A percentile compares a stretch with the other conserved stretches of the same genome.
Evolutionary conservation across 1,140 invertebrate species (phyloP).

Genomic region (Lordiphosa mommai): DNA sequence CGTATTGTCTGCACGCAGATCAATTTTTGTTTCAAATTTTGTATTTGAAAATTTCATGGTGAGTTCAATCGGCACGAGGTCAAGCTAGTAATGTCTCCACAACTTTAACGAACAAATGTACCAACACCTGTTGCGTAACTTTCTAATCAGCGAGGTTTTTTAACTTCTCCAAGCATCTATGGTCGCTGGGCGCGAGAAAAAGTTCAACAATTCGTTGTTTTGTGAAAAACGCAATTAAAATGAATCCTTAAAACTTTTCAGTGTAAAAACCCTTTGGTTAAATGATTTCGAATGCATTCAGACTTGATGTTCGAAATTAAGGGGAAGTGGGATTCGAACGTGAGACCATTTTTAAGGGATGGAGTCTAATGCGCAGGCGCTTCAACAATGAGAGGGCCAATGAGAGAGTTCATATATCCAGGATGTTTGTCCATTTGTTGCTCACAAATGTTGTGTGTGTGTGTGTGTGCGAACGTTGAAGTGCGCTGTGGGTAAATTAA

Average conservation of each 20-base stretch:
- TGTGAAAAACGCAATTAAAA: too few relatives aligned
- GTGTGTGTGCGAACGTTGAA: constrained; percentile 25
- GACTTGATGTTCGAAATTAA: constrained; percentile 21
- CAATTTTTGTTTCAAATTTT: too few relatives aligned
- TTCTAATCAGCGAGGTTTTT: too few relatives aligned
- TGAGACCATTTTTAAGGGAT: constrained; percentile 34
- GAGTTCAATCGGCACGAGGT: too few relatives aligned
- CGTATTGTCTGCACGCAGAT: too few relatives aligned
- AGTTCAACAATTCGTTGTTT: too few relatives aligned
- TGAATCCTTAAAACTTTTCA: not conserved
- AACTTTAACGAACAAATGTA: too few relatives aligned
- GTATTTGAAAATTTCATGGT: too few relatives aligned
- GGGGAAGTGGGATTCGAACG: constrained; percentile 20
- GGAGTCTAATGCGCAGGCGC: constrained; percentile 51
- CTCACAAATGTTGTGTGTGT: constrained; percentile 5
- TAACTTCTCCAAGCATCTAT: too few relatives aligned
- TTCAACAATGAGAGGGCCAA: constrained; percentile 46
- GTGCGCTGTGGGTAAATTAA: constrained; percentile 53
- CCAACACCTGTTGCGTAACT: too few relatives aligned
- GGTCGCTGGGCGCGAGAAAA: too few relatives aligned
- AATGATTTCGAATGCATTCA: constrained; percentile 12
- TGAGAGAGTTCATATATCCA: constrained; percentile 45
- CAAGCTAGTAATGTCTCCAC: too few relatives aligned
- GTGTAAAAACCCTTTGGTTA: not conserved
- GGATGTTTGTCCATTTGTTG: constrained; percentile 21